These are phyloP conservation scores for Tillus elongatus DNA, from an alignment of 2,888 invertebrate genomes.

Conservation along the genomic window DNA sequence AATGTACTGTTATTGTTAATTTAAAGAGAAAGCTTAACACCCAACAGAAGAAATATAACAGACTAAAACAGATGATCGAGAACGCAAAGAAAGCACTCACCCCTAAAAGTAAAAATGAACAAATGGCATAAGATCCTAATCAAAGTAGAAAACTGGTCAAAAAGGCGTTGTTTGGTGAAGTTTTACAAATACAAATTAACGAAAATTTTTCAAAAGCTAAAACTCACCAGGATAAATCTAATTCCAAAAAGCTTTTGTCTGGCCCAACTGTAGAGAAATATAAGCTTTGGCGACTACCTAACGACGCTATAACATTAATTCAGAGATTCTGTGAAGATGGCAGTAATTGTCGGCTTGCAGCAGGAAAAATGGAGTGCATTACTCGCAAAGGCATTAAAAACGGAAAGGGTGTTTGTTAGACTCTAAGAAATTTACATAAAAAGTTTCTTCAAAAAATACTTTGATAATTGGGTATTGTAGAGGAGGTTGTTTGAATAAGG, in stretches of 20 bases:
- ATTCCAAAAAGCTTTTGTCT: background rate
- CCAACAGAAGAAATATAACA: conserved; percentile 1
- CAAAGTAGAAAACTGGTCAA: background rate
- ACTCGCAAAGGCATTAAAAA: conserved; percentile 5
- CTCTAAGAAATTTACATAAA: background rate
- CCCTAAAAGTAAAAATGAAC: conserved; percentile 1
- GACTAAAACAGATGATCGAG: background rate
- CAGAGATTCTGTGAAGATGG: background rate
- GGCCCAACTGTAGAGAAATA: conserved; percentile 1
- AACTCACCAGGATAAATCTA: conserved; percentile 4
- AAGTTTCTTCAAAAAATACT: conserved; percentile 5
- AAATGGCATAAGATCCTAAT: background rate
- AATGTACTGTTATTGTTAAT: background rate
- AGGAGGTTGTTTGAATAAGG: too few relatives aligned
- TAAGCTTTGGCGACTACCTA: background rate
- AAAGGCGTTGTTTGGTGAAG: conserved; percentile 3
- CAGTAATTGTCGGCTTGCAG: background rate
- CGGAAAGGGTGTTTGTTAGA: conserved; percentile 4
- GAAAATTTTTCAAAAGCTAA: background rate
- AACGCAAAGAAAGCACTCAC: background rate
- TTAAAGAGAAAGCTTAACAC: conserved; percentile 3
- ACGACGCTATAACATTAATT: background rate
- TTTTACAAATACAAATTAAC: background rate
- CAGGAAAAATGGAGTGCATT: conserved; percentile 1
- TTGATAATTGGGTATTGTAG: background rate